Evolutionary conservation across 2,797 vertebrate species (phyloP).

Genomic region (Sylvia borin): DNA sequence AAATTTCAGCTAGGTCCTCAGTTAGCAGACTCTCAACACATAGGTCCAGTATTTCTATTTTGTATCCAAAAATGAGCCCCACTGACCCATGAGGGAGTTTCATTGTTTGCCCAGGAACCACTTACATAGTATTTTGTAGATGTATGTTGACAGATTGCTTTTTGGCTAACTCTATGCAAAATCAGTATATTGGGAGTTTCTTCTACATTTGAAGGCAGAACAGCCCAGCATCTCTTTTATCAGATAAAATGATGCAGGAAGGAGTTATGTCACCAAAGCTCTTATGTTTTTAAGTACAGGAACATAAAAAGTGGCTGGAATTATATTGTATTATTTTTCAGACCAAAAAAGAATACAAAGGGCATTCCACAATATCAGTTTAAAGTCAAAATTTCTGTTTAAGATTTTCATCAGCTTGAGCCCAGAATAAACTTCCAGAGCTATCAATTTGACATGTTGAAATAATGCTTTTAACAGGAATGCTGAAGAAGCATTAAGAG

Average conservation of each 20-base stretch:
- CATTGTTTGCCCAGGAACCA: neutral
- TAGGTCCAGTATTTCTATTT: neutral
- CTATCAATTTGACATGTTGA: neutral
- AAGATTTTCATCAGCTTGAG: neutral
- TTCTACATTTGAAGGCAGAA: neutral
- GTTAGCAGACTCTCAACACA: neutral
- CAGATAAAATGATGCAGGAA: neutral
- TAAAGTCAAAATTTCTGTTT: neutral
- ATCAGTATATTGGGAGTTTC: neutral
- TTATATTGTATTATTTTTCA: neutral
- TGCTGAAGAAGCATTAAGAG: conserved; percentile 26
- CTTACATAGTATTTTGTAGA: neutral
- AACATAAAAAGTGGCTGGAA: neutral
- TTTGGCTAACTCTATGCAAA: neutral
- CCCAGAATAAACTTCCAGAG: neutral
- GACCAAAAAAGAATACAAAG: neutral
- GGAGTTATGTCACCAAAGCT: fast-evolving
- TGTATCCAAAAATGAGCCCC: neutral
- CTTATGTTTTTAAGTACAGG: neutral
- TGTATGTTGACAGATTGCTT: neutral
- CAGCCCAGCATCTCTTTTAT: neutral
- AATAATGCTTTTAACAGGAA: conserved; percentile 6
- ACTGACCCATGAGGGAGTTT: neutral
- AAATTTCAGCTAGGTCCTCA: neutral
- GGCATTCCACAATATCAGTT: neutral